These are phyloP conservation scores for Ormia ochracea DNA, from an alignment of 2,888 invertebrate species.

Conservation along the genomic window DNA sequence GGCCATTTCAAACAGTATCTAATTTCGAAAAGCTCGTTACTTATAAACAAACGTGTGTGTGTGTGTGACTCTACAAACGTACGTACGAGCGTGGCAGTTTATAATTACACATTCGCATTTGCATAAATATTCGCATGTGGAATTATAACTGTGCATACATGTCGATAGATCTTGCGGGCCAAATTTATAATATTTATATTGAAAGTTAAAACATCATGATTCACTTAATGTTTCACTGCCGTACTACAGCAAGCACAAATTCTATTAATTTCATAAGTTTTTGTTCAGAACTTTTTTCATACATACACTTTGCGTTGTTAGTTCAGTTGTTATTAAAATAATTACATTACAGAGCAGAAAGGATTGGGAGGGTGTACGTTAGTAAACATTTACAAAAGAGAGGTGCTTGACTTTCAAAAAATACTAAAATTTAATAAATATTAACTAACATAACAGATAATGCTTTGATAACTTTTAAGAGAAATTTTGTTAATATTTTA, in stretches of 20 bases:
- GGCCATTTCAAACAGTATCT: not conserved
- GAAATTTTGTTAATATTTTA: no score
- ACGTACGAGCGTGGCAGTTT: not conserved
- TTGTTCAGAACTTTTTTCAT: slow-evolving; percentile 22
- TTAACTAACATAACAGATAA: no score
- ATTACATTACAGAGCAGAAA: slow-evolving; percentile 29
- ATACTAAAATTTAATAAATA: not conserved
- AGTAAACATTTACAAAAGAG: not conserved
- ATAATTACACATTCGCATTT: not conserved
- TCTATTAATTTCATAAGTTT: slow-evolving; percentile 38
- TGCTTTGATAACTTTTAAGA: no score
- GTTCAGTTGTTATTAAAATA: slow-evolving; percentile 41
- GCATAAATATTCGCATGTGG: not conserved
- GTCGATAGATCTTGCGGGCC: not conserved
- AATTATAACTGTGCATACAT: not conserved
- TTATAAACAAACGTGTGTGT: not conserved
- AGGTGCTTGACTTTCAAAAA: not conserved
- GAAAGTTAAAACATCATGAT: slow-evolving; percentile 36
- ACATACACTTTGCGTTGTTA: not conserved
- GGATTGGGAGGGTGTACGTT: not conserved
- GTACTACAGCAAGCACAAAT: slow-evolving; percentile 11
- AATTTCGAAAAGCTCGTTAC: slow-evolving; percentile 4
- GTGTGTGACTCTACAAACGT: not conserved
- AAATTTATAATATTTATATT: slow-evolving; percentile 35
- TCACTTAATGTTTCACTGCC: slow-evolving; percentile 20